Percentiles rank a stretch among this genome's conserved stretches.
These are phyloP conservation scores for Oscheius onirici DNA, from an alignment of 2,888 invertebrate species.

Conservation along the genomic window DNA sequence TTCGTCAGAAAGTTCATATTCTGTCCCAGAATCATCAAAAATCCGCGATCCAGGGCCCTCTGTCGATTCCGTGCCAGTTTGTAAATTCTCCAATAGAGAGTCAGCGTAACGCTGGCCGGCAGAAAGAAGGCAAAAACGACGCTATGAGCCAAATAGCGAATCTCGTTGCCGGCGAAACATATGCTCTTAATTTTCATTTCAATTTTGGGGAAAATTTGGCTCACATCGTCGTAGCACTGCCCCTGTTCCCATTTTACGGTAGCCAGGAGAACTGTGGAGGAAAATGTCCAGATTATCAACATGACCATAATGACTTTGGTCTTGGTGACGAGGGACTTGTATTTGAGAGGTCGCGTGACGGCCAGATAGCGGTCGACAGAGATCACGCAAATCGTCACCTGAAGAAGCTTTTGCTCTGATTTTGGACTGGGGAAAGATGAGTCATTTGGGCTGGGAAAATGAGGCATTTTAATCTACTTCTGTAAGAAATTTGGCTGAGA, in stretches of 20 bases:
- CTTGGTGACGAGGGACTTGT: conserved; percentile 70
- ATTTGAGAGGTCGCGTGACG: conserved; percentile 70
- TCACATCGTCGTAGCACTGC: conserved; percentile 59
- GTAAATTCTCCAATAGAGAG: conserved; percentile 71
- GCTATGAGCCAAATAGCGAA: conserved; percentile 70
- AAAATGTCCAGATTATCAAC: conserved; percentile 69
- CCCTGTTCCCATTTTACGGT: conserved; percentile 69
- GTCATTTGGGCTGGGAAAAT: too few relatives aligned
- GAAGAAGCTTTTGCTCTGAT: conserved; percentile 23
- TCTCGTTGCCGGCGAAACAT: conserved; percentile 70
- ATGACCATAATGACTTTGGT: conserved; percentile 64
- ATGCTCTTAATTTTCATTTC: conserved; percentile 49
- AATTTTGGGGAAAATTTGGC: background rate
- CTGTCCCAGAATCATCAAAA: conserved; percentile 70
- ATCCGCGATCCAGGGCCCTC: conserved; percentile 67
- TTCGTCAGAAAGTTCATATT: conserved; percentile 72
- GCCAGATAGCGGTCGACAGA: conserved; percentile 73
- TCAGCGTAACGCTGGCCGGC: conserved; percentile 71
- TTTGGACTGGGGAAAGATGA: background rate
- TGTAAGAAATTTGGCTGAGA: too few relatives aligned
- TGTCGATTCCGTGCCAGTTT: conserved; percentile 68
- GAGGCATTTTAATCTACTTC: too few relatives aligned
- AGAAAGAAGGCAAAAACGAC: conserved; percentile 71
- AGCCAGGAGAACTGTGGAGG: conserved; percentile 64
- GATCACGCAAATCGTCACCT: conserved; percentile 76